Percentiles rank a stretch among this genome's conserved stretches.
Evolutionary conservation across 2,888 invertebrate genomes (phyloP).

Genomic region (Schizaphis graminum): DNA sequence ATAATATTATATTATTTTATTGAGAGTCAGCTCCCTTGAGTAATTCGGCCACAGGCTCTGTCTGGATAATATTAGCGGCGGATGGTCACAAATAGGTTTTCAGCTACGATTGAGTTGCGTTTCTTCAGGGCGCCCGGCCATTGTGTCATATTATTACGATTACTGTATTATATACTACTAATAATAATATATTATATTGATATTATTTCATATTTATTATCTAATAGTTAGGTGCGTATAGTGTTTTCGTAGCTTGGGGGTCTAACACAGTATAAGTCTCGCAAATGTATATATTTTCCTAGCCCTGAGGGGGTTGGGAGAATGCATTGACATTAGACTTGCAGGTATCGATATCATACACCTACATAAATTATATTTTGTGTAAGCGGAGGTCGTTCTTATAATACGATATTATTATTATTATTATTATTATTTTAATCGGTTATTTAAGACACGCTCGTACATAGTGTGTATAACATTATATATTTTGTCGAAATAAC

Average conservation of each 20-base stretch:
- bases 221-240: background rate
- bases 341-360: background rate
- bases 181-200: background rate
- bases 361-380: background rate
- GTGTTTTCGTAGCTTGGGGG: background rate
- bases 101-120: background rate
- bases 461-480: background rate
- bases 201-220: background rate
- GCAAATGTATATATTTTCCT: constrained; percentile 17
- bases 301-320: background rate
- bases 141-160: background rate
- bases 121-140: background rate
- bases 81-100: background rate
- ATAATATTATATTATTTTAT: background rate
- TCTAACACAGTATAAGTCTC: background rate
- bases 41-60: background rate
- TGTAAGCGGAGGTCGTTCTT: background rate
- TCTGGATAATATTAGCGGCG: background rate
- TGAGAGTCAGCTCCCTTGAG: background rate
- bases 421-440: background rate
- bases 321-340: constrained; percentile 8
- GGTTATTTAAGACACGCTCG: background rate
- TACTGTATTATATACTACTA: background rate
- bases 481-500: background rate
- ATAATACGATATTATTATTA: background rate